A percentile compares a stretch with the other conserved stretches of the same genome.
phyloP scores from a whole-genome alignment of 2,113 vertebrate genomes.

The Nibea albiflora region DNA sequence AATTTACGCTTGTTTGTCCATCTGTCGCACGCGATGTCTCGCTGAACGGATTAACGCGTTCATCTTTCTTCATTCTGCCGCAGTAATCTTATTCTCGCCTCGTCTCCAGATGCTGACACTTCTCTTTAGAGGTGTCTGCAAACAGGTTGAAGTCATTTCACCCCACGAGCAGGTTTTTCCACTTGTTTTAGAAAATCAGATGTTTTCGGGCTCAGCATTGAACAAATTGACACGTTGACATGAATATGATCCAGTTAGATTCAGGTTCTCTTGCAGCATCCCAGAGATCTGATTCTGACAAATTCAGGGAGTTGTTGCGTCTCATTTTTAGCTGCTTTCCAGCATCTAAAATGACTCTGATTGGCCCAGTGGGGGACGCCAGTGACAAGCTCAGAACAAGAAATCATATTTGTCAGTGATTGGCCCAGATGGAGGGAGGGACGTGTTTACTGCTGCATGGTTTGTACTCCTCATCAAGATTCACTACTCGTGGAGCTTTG shows the following conservation, averaged over 20 bases:
- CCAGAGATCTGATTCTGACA: constrained; percentile 27
- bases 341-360: constrained; percentile 56
- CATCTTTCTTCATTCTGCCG: constrained; percentile 20
- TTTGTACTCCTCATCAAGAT: constrained; percentile 25
- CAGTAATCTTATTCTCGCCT: constrained; percentile 6
- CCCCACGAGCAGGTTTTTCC: not conserved
- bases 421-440: constrained; percentile 27
- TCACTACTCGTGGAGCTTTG: not conserved
- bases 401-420: constrained; percentile 59
- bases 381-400: constrained; percentile 53
- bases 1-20: constrained; percentile 60
- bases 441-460: constrained; percentile 25
- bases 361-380: constrained; percentile 56
- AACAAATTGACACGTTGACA: constrained; percentile 30
- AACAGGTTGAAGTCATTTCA: constrained; percentile 49
- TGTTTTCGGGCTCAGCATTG: not conserved
- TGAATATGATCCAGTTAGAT: constrained; percentile 21
- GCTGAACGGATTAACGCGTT: constrained; percentile 55
- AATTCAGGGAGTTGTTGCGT: constrained; percentile 33
- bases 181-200: not conserved
- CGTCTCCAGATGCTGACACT: constrained; percentile 22
- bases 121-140: not conserved
- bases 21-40: constrained; percentile 62
- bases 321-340: constrained; percentile 38
- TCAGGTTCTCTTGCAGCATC: not conserved